Evolutionary conservation across 2,888 invertebrate genomes (phyloP), one percentile per base, ranked within the genome.

Genomic region (Ochropleura plecta): DNA sequence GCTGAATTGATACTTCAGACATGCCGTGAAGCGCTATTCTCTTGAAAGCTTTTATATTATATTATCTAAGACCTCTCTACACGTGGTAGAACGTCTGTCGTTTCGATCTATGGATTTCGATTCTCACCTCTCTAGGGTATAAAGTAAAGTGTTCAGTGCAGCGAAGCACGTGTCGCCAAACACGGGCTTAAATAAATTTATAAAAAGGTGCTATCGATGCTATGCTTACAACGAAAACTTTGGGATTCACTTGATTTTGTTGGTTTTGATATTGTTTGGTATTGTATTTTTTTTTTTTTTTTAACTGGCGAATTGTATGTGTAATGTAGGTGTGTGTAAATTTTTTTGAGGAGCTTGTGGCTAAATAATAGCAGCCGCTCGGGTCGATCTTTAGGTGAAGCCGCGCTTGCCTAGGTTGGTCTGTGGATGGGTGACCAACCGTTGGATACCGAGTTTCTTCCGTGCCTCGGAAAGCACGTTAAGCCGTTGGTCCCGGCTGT

Each of bases 31-130:
- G 93, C 93, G 94, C 94, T 94, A 94, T 95, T 95, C 95, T 95
- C 93, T 95, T 96, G 95, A 96, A 96, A 96, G 96, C 95, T 96
- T 96, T 95, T 95, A 95, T 96, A 96, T 96, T 95, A 95, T 95
- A 96, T 96, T 96, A 96, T 95, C 95, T 93, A 93, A 94, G 94
- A 95, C 94, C 95, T 95, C 94, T 92, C 92, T 91, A 95, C 94
- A 95, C 94, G 95, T 95, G 95, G 94, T 92, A 89, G 88, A 89
- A 93, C 94, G 95, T 95, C 95, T 95, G 95, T 94, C 94, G 94
- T 88, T 86, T 90, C 92, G 93, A 94, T 94, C 94, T 94, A 94
- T 95, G 92, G 94, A 94, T 94, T 94, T 90, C 92, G 91, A 93
- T 95, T 93, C 92, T 92, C 92, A 89, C 86, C 92, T 92, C 93